Evolutionary conservation across 2,113 vertebrate species (phyloP), one percentile per base, ranked within the genome.

Genomic region (Electrona antarctica): DNA sequence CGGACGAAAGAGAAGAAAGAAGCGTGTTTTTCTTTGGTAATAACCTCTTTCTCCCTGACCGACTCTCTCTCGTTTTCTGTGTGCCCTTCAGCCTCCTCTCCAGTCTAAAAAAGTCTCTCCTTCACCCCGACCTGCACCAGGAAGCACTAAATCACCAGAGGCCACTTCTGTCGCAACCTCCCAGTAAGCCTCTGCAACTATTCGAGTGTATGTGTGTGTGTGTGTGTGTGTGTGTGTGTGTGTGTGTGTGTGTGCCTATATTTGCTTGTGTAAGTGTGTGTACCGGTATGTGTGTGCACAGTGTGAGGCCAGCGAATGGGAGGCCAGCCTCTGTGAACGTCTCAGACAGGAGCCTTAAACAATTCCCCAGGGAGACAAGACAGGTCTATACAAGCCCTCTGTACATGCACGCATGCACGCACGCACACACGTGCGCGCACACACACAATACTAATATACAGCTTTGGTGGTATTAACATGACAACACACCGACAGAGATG

Each of bases 101-200:
- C 1, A n/a, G 56, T 33, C 76, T 78, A 73, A 84, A 80, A 76
- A 74, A 70, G 46, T 60, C 21, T 51, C 64, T 41, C 47, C 57
- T 76, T 83, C 73, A 81, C 57, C 47, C 33, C 74, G 78, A 80
- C 82, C 85, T 82, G 80, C 68, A 75, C 60, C 72, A 76, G 78
- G 81, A 90, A 89, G 76, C 75, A 77, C 65, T 88, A 63, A 90
- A 87, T 87, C 79, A 81, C 64, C 1, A 4, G 70, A 81, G 80
- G 67, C 79, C 74, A 71, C 68, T 47, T 80, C 72, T 81, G 82
- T 81, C 75, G 74, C 77, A 86, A 63, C 60, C 63, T 73, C 29
- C 57, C 55, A 59, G 57, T 55, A 33, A 56, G 60, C 56, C 62
- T 65, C 65, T 15, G 45, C 51, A 82, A 67, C 46, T 59, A 58